Conservation (phyloP, 2,888 invertebrate genomes). For the Parapristionchus giblindavisi region DNA sequence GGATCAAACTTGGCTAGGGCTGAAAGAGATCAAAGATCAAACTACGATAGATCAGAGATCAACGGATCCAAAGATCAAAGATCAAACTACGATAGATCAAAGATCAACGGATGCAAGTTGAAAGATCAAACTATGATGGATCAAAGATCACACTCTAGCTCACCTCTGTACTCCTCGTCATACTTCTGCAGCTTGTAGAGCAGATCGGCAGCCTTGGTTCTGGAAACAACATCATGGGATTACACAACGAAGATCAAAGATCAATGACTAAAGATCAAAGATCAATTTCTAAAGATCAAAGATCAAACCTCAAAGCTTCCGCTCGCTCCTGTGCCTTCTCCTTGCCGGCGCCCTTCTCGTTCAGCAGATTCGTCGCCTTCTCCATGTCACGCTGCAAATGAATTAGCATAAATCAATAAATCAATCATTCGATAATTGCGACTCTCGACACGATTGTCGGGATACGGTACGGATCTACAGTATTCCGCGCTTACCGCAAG, state of each 20-base stretch:
- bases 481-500: slow-evolving; percentile 39
- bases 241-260: neutral
- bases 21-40: slow-evolving; percentile 47
- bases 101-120: neutral
- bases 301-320: slow-evolving; percentile 51
- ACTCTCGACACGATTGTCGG: neutral
- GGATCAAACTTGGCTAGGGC: slow-evolving; percentile 60
- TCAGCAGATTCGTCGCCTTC: slow-evolving; percentile 55
- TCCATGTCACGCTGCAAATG: slow-evolving; percentile 59
- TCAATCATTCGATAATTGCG: neutral
- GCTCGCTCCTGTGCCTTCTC: slow-evolving; percentile 63
- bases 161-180: slow-evolving; percentile 62
- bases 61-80: neutral
- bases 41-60: neutral
- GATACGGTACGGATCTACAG: neutral
- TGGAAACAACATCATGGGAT: no score
- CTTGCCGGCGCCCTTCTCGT: slow-evolving; percentile 61
- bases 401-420: neutral
- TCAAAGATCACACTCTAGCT: neutral
- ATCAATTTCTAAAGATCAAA: neutral
- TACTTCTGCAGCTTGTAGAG: slow-evolving; percentile 61
- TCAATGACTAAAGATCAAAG: slow-evolving; percentile 2
- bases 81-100: neutral
- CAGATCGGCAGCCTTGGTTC: slow-evolving; percentile 58
- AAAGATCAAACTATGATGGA: neutral